A percentile compares a stretch with the other conserved stretches of the same genome.
These are phyloP conservation scores for Sisyra nigra DNA, from an alignment of 2,888 invertebrate genomes.

Conservation along the genomic window DNA sequence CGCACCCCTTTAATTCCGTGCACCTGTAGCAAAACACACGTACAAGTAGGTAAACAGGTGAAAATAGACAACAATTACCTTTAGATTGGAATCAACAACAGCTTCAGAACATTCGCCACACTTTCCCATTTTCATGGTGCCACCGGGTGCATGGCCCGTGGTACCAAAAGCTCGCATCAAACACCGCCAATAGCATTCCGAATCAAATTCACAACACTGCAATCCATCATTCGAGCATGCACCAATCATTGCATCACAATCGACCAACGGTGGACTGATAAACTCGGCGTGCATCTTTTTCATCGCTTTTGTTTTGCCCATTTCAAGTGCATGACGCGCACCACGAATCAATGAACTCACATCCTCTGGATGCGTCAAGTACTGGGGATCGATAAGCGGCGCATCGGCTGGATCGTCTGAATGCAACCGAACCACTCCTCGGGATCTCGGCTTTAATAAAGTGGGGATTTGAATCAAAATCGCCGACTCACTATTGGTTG, in stretches of 20 bases:
- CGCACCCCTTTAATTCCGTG: slow-evolving; percentile 35
- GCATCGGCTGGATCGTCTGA: slow-evolving; percentile 37
- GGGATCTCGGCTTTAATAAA: slow-evolving; percentile 27
- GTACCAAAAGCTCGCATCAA: slow-evolving; percentile 34
- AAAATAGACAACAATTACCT: slow-evolving; percentile 24
- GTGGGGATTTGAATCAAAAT: slow-evolving; percentile 1
- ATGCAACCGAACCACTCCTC: slow-evolving; percentile 35
- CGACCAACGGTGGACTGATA: not conserved
- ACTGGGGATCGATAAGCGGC: slow-evolving; percentile 45
- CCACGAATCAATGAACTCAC: slow-evolving; percentile 32
- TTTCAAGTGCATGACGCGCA: slow-evolving; percentile 25
- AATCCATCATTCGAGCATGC: slow-evolving; percentile 19
- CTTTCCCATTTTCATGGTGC: slow-evolving; percentile 53
- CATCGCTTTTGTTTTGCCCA: slow-evolving; percentile 28
- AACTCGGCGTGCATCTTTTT: slow-evolving; percentile 22
- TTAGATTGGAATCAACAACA: slow-evolving; percentile 33
- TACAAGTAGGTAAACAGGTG: too few species aligned
- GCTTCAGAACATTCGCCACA: slow-evolving; percentile 21
- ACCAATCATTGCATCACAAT: not conserved
- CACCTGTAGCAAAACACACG: too few species aligned
- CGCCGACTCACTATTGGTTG: not conserved
- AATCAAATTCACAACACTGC: slow-evolving; percentile 22
- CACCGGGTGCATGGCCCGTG: slow-evolving; percentile 48
- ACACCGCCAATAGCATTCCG: slow-evolving; percentile 37
- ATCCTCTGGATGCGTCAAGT: slow-evolving; percentile 38